These are phyloP conservation scores for Labrus mixtus DNA, from an alignment of 2,113 vertebrate genomes.

Conservation along the genomic window DNA sequence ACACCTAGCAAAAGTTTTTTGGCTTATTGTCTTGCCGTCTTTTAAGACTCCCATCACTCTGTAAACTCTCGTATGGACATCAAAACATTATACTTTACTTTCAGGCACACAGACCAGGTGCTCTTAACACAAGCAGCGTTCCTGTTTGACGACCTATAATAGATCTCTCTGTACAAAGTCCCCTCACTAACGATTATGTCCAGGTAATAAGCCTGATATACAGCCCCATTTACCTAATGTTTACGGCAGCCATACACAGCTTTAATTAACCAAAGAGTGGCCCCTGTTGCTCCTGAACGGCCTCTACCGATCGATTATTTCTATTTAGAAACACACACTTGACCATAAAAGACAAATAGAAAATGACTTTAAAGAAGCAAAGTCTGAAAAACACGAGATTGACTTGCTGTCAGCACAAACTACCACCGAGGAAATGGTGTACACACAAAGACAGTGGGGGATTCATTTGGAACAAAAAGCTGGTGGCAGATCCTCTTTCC, in stretches of 20 bases:
- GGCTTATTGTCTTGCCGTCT: background rate
- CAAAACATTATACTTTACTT: background rate
- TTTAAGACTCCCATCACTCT: background rate
- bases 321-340: constrained; percentile 42
- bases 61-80: background rate
- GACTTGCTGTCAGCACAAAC: constrained; percentile 53
- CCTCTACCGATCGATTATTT: constrained; percentile 73
- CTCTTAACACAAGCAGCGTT: constrained; percentile 9
- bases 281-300: constrained; percentile 55
- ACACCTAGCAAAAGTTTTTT: constrained; percentile 11
- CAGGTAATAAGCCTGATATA: constrained; percentile 71
- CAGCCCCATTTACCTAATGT: constrained; percentile 66
- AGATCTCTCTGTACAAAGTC: constrained; percentile 47
- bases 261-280: constrained; percentile 74
- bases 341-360: constrained; percentile 42
- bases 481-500: constrained; percentile 33
- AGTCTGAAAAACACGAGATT: constrained; percentile 59
- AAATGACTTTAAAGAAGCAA: constrained; percentile 58
- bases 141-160: constrained; percentile 39
- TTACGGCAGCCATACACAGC: constrained; percentile 64
- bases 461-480: constrained; percentile 69
- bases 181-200: constrained; percentile 53
- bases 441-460: constrained; percentile 55
- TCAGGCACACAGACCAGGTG: constrained; percentile 11
- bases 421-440: constrained; percentile 50